Percentiles rank a stretch among this genome's conserved stretches.
Conservation (phyloP, 2,888 invertebrate species). For the Troilus luridus region DNA sequence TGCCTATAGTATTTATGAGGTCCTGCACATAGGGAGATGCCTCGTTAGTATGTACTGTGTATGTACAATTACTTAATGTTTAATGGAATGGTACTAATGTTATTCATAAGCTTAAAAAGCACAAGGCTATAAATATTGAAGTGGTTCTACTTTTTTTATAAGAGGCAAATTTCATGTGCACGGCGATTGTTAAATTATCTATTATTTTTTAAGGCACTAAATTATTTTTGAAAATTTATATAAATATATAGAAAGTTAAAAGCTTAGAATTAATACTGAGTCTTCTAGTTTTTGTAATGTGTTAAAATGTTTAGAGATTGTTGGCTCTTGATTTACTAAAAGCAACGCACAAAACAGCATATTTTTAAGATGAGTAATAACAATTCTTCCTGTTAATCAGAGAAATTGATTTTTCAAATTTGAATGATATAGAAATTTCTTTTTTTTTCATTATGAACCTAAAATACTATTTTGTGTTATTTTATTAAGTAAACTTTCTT, state of each 20-base stretch:
- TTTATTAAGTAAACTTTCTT: conserved; percentile 42
- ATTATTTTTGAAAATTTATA: conserved; percentile 47
- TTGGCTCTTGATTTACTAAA: conserved; percentile 9
- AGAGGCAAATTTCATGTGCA: conserved; percentile 53
- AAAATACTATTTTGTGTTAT: conserved; percentile 35
- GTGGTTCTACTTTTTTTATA: neutral
- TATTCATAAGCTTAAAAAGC: conserved; percentile 32
- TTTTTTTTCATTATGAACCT: neutral
- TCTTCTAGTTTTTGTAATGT: conserved; percentile 23
- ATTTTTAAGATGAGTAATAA: conserved; percentile 4
- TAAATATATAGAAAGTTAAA: conserved; percentile 39
- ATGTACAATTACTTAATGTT: neutral
- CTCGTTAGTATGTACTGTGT: conserved; percentile 13
- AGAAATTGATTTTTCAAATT: conserved; percentile 10
- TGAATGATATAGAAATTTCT: neutral
- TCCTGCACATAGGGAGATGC: conserved; percentile 38
- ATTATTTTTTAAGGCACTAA: conserved; percentile 57
- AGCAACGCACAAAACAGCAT: conserved; percentile 41
- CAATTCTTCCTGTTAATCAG: neutral
- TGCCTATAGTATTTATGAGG: conserved; percentile 45
- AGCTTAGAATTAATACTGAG: conserved; percentile 16
- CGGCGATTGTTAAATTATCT: conserved; percentile 45
- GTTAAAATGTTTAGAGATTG: conserved; percentile 36
- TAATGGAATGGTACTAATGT: conserved; percentile 17
- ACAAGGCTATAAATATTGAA: conserved; percentile 28